Conservation (phyloP, 2,888 invertebrate species). For the Cataglyphis albicans region DNA sequence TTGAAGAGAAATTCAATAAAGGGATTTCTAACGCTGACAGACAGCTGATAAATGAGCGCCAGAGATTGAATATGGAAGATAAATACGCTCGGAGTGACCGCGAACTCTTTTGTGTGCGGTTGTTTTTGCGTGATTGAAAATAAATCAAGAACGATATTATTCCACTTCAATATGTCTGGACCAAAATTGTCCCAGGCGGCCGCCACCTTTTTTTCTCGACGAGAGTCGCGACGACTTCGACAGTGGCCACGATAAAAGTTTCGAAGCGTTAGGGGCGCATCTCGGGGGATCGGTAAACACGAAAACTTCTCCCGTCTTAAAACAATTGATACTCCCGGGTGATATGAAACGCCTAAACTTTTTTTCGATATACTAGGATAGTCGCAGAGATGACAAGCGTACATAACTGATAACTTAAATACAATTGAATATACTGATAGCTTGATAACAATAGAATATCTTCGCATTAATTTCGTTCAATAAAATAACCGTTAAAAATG, state of each 20-base stretch:
- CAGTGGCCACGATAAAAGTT: constrained; percentile 57
- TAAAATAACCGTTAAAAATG: neutral
- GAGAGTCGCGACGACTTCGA: constrained; percentile 40
- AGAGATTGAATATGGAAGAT: constrained; percentile 51
- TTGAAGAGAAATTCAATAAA: constrained; percentile 48
- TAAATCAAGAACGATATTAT: constrained; percentile 52
- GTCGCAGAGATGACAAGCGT: constrained; percentile 27
- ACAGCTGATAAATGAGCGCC: constrained; percentile 51
- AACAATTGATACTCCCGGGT: constrained; percentile 71
- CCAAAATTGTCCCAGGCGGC: constrained; percentile 58
- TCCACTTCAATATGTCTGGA: constrained; percentile 41
- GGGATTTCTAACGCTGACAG: constrained; percentile 50
- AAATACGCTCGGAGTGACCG: constrained; percentile 43
- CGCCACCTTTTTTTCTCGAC: constrained; percentile 33
- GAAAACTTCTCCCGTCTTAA: constrained; percentile 60
- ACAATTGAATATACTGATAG: no score
- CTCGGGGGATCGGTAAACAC: constrained; percentile 68
- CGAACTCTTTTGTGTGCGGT: constrained; percentile 30
- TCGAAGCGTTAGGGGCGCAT: constrained; percentile 42
- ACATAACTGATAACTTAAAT: neutral
- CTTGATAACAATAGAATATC: constrained; percentile 7
- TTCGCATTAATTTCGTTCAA: neutral
- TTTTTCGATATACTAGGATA: constrained; percentile 61
- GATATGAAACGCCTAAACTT: constrained; percentile 59
- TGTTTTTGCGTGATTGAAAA: constrained; percentile 40